Conservation (phyloP, 2,797 vertebrate species). For the Notoglanidium macrostoma region DNA sequence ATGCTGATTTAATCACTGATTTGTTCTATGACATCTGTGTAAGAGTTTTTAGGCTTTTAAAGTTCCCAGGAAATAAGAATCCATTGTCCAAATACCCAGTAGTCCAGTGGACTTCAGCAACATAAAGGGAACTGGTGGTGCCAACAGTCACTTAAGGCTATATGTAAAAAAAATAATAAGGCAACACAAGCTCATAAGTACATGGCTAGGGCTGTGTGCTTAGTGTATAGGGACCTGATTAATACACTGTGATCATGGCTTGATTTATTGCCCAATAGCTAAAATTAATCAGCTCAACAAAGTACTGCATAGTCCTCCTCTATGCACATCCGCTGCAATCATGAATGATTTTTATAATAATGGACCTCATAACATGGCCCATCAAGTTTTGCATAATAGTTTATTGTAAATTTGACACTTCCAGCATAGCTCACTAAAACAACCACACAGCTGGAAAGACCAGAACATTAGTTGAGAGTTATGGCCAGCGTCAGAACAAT, state of each 20-base stretch:
- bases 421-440: slow-evolving; percentile 12
- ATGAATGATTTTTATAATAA: slow-evolving; percentile 20
- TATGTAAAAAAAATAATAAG: slow-evolving; percentile 22
- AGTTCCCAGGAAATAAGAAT: slow-evolving; percentile 29
- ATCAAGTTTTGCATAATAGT: slow-evolving; percentile 22
- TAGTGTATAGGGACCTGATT: slow-evolving; percentile 19
- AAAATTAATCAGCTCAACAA: slow-evolving; percentile 6
- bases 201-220: background rate
- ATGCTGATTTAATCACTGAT: slow-evolving; percentile 16
- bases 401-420: slow-evolving; percentile 33
- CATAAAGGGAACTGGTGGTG: slow-evolving; percentile 29
- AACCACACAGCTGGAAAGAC: slow-evolving; percentile 28
- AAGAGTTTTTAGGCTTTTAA: slow-evolving; percentile 30
- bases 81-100: slow-evolving; percentile 42
- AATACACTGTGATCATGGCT: background rate
- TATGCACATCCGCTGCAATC: background rate
- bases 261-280: slow-evolving; percentile 18
- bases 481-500: slow-evolving; percentile 27
- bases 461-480: slow-evolving; percentile 15
- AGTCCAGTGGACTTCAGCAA: slow-evolving; percentile 33
- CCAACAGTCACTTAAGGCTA: slow-evolving; percentile 36
- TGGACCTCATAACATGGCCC: background rate
- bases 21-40: slow-evolving; percentile 20
- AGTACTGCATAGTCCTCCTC: background rate
- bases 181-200: background rate